phyloP scores from a whole-genome alignment of 35 echinoderm and acorn worm species.

The Apostichopus japonicus region DNA sequence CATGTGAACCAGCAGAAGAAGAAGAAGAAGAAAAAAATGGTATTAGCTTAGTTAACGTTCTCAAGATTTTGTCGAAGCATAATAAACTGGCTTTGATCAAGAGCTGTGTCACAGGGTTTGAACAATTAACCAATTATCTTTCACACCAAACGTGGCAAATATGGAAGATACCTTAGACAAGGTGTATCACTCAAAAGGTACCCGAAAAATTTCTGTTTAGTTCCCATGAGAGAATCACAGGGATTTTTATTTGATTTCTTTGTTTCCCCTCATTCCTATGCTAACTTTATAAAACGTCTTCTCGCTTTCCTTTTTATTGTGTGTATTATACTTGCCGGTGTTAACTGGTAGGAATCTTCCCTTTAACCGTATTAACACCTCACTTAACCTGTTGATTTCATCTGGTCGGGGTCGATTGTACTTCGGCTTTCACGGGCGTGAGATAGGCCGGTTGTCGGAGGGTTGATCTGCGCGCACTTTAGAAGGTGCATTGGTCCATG shows the following conservation, averaged over 20 bases:
- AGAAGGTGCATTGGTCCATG: not conserved
- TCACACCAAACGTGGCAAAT: not conserved
- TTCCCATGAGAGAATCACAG: not conserved
- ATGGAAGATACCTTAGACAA: not conserved
- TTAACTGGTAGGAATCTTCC: not conserved
- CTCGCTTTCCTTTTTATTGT: not conserved
- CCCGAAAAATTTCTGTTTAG: not conserved
- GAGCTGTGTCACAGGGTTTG: too few relatives aligned
- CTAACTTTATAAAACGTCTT: not conserved
- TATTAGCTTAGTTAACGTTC: too few relatives aligned
- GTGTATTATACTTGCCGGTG: not conserved
- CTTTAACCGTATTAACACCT: constrained; percentile 21
- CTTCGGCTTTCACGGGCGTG: not conserved
- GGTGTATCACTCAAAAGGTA: not conserved
- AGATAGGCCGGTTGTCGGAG: not conserved
- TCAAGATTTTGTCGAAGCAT: too few relatives aligned
- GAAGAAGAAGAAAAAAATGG: too few relatives aligned
- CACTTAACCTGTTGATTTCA: constrained; percentile 22
- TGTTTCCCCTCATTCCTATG: not conserved
- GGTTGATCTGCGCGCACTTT: constrained; percentile 34
- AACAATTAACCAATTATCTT: not conserved
- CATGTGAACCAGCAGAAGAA: too few relatives aligned
- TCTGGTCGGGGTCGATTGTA: constrained; percentile 11
- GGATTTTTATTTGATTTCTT: not conserved
- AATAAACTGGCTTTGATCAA: too few relatives aligned